Base-by-base conservation (phyloP, 2,113 vertebrate species). In the Neomonachus schauinslandi region DNA sequence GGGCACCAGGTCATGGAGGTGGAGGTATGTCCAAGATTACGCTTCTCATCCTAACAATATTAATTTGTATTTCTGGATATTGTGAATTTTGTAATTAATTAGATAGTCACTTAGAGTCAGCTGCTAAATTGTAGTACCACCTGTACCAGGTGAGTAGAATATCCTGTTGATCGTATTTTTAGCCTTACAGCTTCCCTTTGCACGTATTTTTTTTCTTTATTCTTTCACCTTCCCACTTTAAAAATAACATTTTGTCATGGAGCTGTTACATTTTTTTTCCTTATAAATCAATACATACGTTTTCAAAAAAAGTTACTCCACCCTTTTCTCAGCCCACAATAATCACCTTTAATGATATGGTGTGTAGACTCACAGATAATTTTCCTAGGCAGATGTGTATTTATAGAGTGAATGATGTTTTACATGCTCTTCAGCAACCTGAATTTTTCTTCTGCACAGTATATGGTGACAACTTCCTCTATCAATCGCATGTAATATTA, bases 1-100 rank as follows among this genome's bases (percentile, higher is more conserved):
- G 63, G 13, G n/a, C 5, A 0, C 13, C 15, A 4, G 49, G 59
- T 49, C 10, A 69, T 0, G 0, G 33, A 92, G 4, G 13, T 2
- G 2, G 33, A 19, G 26, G 2, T 31, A 11, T 33, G 15, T 61
- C 72, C 57, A 57, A 19, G 31, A 7, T 61, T 15, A 59, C 0
- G 59, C 1, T 59, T 46, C 1, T 87, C 42, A 51, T 26, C 5
- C 3, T 46, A 79, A 51, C 13, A 39, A 53, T 55, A 42, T 53
- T 88, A 18, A 53, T 28, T 71, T 95, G 39, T 63, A 21, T 81
- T 85, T 61, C 79, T 51, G 24, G 22, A 61, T 11, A 59, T 10
- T 15, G n/a, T n/a, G 6, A 71, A 88, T 72, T 88, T 83, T 53
- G 4, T 49, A n/a, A 72, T 57, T 89, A 74, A 42, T 24, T 59